Base-by-base conservation (phyloP, 2,888 invertebrate genomes). In the Embidobia sp. region DNA sequence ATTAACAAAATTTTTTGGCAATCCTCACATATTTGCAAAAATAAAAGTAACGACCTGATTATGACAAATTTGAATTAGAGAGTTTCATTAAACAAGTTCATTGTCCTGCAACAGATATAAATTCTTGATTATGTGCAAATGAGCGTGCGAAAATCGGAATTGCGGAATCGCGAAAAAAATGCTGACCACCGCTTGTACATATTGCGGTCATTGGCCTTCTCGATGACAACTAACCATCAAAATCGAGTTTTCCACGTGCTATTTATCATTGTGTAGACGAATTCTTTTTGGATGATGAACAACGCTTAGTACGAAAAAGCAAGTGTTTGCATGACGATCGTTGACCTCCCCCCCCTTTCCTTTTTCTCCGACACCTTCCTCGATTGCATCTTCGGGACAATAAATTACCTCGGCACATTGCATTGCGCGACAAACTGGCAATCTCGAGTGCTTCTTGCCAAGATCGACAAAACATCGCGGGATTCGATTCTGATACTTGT, bases 361-460 rank as follows among this genome's bases (percentile, higher is more conserved):
- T 77, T 49, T 16, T 35, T 59, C 57, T 67, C 48, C 74, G 48
- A 70, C 72, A 61, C 77, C 80, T 77, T 79, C 69, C 77, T 81
- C 80, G 78, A 78, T 79, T 76, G 78, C 78, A 77, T 66, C 66
- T 75, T 59, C 74, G 75, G 66, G 69, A 74, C 82, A 81, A 83
- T 82, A 82, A 82, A 83, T 83, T 81, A 81, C 80, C 74, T 75
- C 69, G 44, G 57, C 75, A 63, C 77, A 78, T 70, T 79, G 73
- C 75, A 77, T 64, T n/a, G n/a, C 77, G 78, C 80, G 77, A 75
- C 79, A 76, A 79, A 79, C 74, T 48, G 35, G 67, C 55, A 57
- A 77, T 76, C 66, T 66, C 49, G 40, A 59, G 55, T 75, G 51
- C 31, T 40, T 49, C 59, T 61, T 66, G 72, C 72, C 77, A 72